A percentile compares a stretch with the other conserved stretches of the same genome.
These are phyloP conservation scores for Athetis lepigone DNA, from an alignment of 2,888 invertebrate species.

Conservation along the genomic window DNA sequence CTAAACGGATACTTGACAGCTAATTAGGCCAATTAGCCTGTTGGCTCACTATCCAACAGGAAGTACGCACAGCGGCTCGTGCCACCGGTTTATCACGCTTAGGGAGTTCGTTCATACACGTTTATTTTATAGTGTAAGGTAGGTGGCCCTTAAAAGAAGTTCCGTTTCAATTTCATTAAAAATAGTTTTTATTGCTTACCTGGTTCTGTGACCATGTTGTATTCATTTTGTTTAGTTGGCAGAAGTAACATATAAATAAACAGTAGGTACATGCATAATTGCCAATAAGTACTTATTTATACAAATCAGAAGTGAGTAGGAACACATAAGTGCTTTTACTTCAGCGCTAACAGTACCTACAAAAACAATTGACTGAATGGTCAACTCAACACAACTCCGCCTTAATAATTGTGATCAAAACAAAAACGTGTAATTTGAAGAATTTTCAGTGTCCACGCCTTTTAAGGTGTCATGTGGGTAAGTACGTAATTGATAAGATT, in stretches of 20 bases:
- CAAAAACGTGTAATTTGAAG: slow-evolving; percentile 25
- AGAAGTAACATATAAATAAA: no score
- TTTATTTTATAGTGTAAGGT: no score
- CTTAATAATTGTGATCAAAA: slow-evolving; percentile 4
- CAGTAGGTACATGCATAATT: no score
- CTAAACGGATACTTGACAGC: slow-evolving; percentile 26
- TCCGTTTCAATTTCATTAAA: not conserved
- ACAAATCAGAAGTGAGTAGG: no score
- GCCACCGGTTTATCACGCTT: slow-evolving; percentile 11
- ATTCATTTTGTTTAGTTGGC: no score
- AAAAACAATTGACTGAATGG: not conserved
- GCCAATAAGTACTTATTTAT: no score
- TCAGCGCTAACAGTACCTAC: not conserved
- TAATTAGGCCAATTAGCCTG: slow-evolving; percentile 39
- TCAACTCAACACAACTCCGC: not conserved
- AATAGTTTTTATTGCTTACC: not conserved
- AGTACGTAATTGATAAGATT: slow-evolving; percentile 39
- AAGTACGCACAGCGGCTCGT: slow-evolving; percentile 14
- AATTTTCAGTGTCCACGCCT: slow-evolving; percentile 19
- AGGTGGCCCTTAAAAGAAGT: slow-evolving; percentile 7
- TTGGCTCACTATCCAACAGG: slow-evolving; percentile 10
- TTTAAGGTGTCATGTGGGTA: slow-evolving; percentile 9
- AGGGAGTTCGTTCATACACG: slow-evolving; percentile 3
- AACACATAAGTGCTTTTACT: no score
- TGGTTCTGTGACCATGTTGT: not conserved